These are phyloP conservation scores for Pangasius sanitwongsei DNA, from an alignment of 2,797 vertebrate genomes.

Conservation along the genomic window DNA sequence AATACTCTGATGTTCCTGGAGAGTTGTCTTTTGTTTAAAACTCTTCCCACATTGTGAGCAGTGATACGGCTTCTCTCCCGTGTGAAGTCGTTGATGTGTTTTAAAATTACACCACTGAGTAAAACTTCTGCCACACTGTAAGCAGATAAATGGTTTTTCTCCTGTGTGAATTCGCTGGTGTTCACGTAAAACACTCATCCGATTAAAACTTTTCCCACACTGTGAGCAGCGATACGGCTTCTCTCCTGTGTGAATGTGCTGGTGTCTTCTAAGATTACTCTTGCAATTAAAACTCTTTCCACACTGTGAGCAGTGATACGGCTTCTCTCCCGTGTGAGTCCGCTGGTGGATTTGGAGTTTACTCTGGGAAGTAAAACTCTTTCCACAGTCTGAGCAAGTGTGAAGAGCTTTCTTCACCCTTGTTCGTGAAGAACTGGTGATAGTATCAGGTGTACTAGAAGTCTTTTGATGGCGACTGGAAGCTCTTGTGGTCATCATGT, in stretches of 20 bases:
- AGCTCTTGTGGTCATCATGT: background rate
- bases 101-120: background rate
- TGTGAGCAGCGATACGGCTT: background rate
- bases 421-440: background rate
- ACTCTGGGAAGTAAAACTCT: background rate
- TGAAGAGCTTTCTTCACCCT: background rate
- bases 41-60: too few relatives aligned
- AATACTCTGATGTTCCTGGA: too few relatives aligned
- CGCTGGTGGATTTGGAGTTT: conserved; percentile 5
- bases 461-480: background rate
- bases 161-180: conserved; percentile 7
- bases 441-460: background rate
- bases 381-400: conserved; percentile 4
- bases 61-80: too few relatives aligned
- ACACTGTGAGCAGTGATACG: background rate
- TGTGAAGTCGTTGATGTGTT: too few relatives aligned
- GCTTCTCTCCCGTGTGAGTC: conserved; percentile 17
- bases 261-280: background rate
- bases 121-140: background rate
- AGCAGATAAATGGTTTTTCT: background rate
- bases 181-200: background rate
- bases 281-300: background rate
- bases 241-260: conserved; percentile 1
- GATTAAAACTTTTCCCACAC: background rate
- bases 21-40: too few relatives aligned